Evolutionary conservation across 2,113 vertebrate genomes (phyloP).

Genomic region (Cyprinodon tularosa): DNA sequence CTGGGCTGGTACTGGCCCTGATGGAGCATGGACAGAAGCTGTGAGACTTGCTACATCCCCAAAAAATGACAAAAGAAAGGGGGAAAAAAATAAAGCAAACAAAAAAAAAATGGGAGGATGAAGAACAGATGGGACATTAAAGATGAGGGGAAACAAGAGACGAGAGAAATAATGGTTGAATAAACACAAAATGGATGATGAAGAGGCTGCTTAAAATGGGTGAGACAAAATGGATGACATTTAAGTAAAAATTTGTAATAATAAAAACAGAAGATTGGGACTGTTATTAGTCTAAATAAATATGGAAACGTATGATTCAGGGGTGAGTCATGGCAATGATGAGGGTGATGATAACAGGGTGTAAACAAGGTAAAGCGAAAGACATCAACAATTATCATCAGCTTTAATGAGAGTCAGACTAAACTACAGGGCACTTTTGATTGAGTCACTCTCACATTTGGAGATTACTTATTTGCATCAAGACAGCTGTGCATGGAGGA

Average conservation of each 20-base stretch:
- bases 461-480: constrained; percentile 58
- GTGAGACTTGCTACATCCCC: constrained; percentile 94
- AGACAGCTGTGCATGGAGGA: constrained; percentile 49
- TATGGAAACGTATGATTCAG: constrained; percentile 59
- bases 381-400: constrained; percentile 69
- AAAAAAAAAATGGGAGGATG: constrained; percentile 49
- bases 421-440: constrained; percentile 62
- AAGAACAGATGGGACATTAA: constrained; percentile 70
- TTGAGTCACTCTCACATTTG: constrained; percentile 62
- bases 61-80: constrained; percentile 74
- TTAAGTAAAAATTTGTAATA: constrained; percentile 42
- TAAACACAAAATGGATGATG: constrained; percentile 78
- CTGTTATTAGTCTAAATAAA: constrained; percentile 25
- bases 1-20: constrained; percentile 99
- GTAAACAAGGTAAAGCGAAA: constrained; percentile 73
- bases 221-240: constrained; percentile 76
- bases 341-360: constrained; percentile 55
- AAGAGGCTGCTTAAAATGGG: constrained; percentile 65
- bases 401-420: constrained; percentile 63
- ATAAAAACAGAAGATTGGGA: constrained; percentile 14
- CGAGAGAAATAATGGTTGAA: constrained; percentile 75
- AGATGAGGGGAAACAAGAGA: constrained; percentile 28
- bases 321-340: constrained; percentile 49
- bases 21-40: constrained; percentile 99
- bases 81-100: constrained; percentile 59